Base-by-base conservation (phyloP, 2,797 vertebrate genomes). In the Sardinella longiceps region DNA sequence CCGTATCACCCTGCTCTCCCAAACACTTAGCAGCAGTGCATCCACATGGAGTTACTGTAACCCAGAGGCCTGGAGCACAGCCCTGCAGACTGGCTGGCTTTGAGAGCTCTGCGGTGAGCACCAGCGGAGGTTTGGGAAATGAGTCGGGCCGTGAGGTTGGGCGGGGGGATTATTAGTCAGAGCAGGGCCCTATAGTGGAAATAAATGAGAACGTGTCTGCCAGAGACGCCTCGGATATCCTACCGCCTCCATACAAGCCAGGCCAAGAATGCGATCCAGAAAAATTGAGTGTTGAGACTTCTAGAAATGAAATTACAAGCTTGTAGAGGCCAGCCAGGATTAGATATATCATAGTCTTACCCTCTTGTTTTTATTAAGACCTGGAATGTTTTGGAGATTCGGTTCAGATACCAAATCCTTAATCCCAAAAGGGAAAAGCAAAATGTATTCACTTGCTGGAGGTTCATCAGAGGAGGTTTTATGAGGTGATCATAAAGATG, bases 61-160 rank as follows among this genome's bases (percentile, higher is more conserved):
- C 74, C 60, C 63, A 81, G 83, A 63, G 45, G 80, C 81, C 80
- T 60, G 1, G 37, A 84, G 82, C 80, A 15, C 87, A 87, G 92
- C 89, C 83, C 80, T 87, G 83, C 89, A 85, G 88, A 84, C 87
- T 87, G 89, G 84, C 84, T 12, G 25, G 28, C 48, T 86, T 85
- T 51, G 81, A 89, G 85, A 85, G 77, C 50, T 83, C 48, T 81
- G 81, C 80, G 82, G 28, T 80, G 81, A 48, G 23, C 63, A 33
- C 58, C 84, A 82, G 85, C 45, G 86, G 83, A 60, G 84, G 85
- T 82, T 86, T 80, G 23, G n/a, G 20, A 83, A 46, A 39, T 74
- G 58, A 51, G 45, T 12, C 45, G 50, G 80, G 28, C 14, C 10
- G 20, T 45, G 33, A 60, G 56, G 33, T 39, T 39, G 70, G 70